Conservation (phyloP, 2,888 invertebrate species). For the Ophion obscuratus region DNA sequence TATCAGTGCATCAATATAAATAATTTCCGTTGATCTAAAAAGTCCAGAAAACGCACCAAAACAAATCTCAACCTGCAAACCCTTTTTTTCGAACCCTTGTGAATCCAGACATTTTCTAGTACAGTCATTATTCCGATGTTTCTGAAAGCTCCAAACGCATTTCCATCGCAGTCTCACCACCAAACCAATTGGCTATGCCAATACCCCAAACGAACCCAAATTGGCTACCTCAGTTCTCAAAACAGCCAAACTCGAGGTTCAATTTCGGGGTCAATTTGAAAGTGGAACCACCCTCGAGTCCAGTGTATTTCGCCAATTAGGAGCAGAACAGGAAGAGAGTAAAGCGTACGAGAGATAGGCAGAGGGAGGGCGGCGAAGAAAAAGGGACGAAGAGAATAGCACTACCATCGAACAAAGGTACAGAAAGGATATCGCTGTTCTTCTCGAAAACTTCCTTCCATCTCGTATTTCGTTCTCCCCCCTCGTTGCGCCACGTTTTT, state of each 20-base stretch:
- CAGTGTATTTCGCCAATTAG: background rate
- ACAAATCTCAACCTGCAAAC: background rate
- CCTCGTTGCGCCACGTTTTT: slow-evolving; percentile 12
- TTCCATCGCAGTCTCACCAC: no score
- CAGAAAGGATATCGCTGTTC: slow-evolving; percentile 35
- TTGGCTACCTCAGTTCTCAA: background rate
- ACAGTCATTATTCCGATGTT: background rate
- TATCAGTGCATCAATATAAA: background rate
- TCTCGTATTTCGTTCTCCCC: slow-evolving; percentile 29
- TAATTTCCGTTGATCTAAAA: background rate
- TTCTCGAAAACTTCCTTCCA: slow-evolving; percentile 12
- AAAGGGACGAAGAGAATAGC: background rate
- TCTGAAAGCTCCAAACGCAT: background rate
- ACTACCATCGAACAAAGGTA: slow-evolving; percentile 23
- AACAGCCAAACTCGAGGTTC: background rate
- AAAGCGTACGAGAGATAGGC: background rate
- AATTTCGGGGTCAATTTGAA: background rate
- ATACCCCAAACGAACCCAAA: background rate
- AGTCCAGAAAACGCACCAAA: background rate
- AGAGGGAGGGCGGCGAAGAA: background rate
- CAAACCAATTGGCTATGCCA: background rate
- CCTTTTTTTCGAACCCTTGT: background rate
- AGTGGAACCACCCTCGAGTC: background rate
- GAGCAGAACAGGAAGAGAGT: background rate
- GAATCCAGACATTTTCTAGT: background rate